Evolutionary conservation across 2,797 vertebrate genomes (phyloP), one percentile per base, ranked within the genome.

Genomic region (Eremophila alpestris): DNA sequence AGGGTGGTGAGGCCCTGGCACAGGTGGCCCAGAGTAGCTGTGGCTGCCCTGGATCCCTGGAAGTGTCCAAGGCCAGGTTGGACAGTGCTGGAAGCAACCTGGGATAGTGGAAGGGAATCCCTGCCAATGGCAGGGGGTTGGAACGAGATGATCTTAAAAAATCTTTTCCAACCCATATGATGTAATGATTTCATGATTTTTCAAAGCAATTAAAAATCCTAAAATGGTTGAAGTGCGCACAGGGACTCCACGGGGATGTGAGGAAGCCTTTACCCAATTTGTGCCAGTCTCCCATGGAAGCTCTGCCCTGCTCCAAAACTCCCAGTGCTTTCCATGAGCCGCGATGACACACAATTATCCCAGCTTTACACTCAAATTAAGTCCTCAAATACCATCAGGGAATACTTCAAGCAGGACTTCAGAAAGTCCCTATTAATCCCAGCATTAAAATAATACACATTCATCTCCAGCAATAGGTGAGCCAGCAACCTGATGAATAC

Each of bases 21-120:
- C 1, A 16, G 18, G 5, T 0, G 32, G 0, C 3, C 22, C 26
- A 34, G 49, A 27, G 4, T 11, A 34, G 13, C 1, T 74, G 38
- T 43, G 54, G 30, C 0, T 77, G 43, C 7, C 7, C 19, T 27
- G 34, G 36, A 26, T 13, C 20, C 24, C 4, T 58, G 59, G 27
- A 49, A 71, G 5, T 11, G 11, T 30, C 2, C 15, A 27, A 43
- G 26, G 20, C 2, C 29, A 46, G 4, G 20, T 0, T 51, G 58
- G 68, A 51, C 0, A 0, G 10, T 2, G 32, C 9, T 81, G 0
- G 14, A 7, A 73, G 9, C 8, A 5, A 3, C 0, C 18, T 64
- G 69, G 16, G 15, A 6, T 1, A 11, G 36, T 4, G 5, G 9
- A 5, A 73, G 19, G 7, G 5, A 32, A 43, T 8, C 36, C 17